Evolutionary conservation across 2,888 invertebrate species (phyloP).

Genomic region (Leptopilina drosophilae): DNA sequence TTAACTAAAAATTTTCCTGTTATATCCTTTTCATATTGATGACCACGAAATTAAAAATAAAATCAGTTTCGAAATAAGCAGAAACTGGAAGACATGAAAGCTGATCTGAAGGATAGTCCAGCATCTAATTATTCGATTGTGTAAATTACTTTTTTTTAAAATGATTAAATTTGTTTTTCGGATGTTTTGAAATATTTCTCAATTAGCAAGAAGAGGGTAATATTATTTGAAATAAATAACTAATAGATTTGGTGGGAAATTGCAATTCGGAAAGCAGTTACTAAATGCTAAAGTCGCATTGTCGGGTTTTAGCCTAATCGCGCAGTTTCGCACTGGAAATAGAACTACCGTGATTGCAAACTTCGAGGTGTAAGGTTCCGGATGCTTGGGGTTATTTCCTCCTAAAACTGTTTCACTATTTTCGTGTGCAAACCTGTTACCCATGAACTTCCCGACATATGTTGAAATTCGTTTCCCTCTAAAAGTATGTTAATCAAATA

Average conservation of each 20-base stretch:
- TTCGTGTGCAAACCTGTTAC: slow-evolving; percentile 16
- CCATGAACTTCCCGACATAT: background rate
- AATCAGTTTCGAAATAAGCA: too few relatives aligned
- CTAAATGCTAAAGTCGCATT: slow-evolving; percentile 26
- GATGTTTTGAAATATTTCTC: too few relatives aligned
- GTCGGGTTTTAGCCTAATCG: slow-evolving; percentile 30
- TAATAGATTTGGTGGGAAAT: slow-evolving; percentile 19
- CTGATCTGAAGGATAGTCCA: too few relatives aligned
- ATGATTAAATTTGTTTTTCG: too few relatives aligned
- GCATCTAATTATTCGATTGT: too few relatives aligned
- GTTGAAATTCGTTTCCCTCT: background rate
- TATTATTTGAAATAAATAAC: background rate
- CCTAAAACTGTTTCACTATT: slow-evolving; percentile 22
- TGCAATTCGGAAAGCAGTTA: slow-evolving; percentile 18
- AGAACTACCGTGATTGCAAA: slow-evolving; percentile 27
- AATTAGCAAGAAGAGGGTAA: background rate
- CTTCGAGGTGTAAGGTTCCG: background rate
- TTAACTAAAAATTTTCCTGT: background rate
- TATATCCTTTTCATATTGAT: background rate
- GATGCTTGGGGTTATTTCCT: slow-evolving; percentile 29
- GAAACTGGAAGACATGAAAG: too few relatives aligned
- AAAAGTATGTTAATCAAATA: slow-evolving; percentile 3
- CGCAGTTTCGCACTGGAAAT: slow-evolving; percentile 22
- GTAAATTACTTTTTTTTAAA: too few relatives aligned
- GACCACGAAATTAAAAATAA: too few relatives aligned